Evolutionary conservation across 2,888 invertebrate species (phyloP), one percentile per base, ranked within the genome.

Genomic region (Cancer borealis): DNA sequence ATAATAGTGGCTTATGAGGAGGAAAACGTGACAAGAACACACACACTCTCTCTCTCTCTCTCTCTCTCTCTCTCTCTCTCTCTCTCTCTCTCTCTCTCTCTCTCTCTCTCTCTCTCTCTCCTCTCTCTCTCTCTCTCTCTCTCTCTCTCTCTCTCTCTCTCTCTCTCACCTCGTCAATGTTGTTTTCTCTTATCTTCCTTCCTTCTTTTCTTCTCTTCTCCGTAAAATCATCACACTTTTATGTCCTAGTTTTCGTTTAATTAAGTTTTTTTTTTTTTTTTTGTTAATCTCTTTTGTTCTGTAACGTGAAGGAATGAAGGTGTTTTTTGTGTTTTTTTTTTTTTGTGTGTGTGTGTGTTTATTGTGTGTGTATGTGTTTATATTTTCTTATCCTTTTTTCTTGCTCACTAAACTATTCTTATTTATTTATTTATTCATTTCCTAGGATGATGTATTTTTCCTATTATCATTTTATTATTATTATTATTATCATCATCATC

Each of bases 41-140:
- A 66, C 3, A 4, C 12, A 17, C 0, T 60, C 26, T 90, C 46
- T 90, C 46, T 90, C 49, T 49, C 88, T 88, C 88, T 88, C 88
- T 88, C 88, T 90, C 54, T 90, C 90, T 26, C 88, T 88, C 88
- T 88, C 88, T 88, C 88, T 88, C 88, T 88, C 39, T 66, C 66
- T 66, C 66, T 66, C 66, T 66, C 66, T 66, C 66, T 66, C 66
- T 66, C 66, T 66, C 66, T 66, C 88, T 46, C 88, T 46, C 88
- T 46, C 88, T 46, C 88, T 46, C 88, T 66, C 66, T n/a, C n/a
- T n/a, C n/a, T 21, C 66, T 66, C 21, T 66, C n/a, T 5, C n/a
- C 66, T 14, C 66, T n/a, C 17, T 66, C 66, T 66, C 17, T 54
- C 39, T 66, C 21, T n/a, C 66, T 66, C 21, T 66, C 66, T 66